These are phyloP conservation scores for Mungos mungo DNA, from an alignment of 2,113 vertebrate species.

Conservation along the genomic window DNA sequence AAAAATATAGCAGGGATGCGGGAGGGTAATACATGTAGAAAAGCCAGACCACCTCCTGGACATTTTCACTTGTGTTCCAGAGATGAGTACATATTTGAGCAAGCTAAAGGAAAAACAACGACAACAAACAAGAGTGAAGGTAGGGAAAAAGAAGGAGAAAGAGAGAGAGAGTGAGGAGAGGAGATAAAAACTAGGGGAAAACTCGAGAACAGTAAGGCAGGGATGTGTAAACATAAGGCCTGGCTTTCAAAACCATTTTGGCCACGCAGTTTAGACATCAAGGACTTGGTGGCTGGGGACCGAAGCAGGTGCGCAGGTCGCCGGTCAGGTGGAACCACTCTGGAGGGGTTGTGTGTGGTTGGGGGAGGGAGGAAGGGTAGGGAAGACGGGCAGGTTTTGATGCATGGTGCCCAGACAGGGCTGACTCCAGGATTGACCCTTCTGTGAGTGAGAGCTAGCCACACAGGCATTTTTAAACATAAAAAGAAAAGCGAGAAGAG, in stretches of 20 bases:
- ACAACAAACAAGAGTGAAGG: background rate
- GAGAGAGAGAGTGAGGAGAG: background rate
- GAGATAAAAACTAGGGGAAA: background rate
- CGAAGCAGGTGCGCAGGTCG: background rate
- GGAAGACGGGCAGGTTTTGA: background rate
- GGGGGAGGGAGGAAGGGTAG: accelerated
- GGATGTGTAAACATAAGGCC: background rate
- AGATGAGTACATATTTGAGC: background rate
- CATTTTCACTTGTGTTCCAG: background rate
- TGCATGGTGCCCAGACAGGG: background rate
- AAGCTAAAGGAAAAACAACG: background rate
- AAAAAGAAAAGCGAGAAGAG: slow-evolving; percentile 25
- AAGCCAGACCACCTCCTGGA: background rate
- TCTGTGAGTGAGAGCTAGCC: background rate
- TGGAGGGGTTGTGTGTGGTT: background rate
- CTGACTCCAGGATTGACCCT: background rate
- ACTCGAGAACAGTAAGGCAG: background rate
- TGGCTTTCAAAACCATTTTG: background rate
- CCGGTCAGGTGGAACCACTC: background rate
- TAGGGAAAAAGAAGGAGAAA: background rate
- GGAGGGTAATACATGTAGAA: background rate
- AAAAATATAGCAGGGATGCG: background rate
- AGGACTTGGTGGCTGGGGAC: background rate
- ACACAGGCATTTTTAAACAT: slow-evolving; percentile 1
- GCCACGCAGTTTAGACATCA: background rate